Conservation (phyloP, 2,797 vertebrate species). For the Bovichtus variegatus region DNA sequence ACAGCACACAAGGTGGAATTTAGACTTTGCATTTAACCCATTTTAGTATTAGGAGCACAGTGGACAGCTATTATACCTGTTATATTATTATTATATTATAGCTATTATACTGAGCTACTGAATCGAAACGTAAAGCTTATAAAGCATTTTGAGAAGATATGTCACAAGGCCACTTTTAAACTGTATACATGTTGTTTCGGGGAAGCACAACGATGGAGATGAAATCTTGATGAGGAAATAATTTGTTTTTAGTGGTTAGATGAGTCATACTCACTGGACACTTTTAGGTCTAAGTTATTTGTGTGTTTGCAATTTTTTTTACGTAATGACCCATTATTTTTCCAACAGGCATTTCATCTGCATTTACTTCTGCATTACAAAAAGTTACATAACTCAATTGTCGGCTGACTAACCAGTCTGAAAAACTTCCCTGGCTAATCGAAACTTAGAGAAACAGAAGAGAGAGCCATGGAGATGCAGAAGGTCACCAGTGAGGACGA, state of each 20-base stretch:
- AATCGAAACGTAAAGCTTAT: too few species aligned
- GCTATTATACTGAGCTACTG: too few species aligned
- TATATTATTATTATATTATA: too few species aligned
- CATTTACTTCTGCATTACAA: background rate
- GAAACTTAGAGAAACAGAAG: conserved; percentile 53
- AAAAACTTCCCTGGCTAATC: conserved; percentile 31
- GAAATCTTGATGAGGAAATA: conserved; percentile 37
- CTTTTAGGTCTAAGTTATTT: background rate
- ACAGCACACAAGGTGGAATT: too few species aligned
- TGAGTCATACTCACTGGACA: background rate
- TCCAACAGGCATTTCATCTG: background rate
- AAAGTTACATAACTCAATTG: conserved; percentile 36
- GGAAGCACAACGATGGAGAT: conserved; percentile 44
- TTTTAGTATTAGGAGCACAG: too few species aligned
- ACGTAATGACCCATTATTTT: background rate
- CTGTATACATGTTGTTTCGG: background rate
- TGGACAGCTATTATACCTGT: too few species aligned
- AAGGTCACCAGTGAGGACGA: conserved; percentile 14
- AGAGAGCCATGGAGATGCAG: conserved; percentile 79
- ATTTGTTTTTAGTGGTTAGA: conserved; percentile 19
- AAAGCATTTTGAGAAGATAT: background rate
- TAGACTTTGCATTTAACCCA: too few species aligned
- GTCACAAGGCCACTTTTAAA: background rate
- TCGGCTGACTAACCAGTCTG: background rate
- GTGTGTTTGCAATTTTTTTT: background rate